Evolutionary conservation across 1,140 invertebrate species (phyloP), one percentile per base, ranked within the genome.

Genomic region (Meteorus sp.): DNA sequence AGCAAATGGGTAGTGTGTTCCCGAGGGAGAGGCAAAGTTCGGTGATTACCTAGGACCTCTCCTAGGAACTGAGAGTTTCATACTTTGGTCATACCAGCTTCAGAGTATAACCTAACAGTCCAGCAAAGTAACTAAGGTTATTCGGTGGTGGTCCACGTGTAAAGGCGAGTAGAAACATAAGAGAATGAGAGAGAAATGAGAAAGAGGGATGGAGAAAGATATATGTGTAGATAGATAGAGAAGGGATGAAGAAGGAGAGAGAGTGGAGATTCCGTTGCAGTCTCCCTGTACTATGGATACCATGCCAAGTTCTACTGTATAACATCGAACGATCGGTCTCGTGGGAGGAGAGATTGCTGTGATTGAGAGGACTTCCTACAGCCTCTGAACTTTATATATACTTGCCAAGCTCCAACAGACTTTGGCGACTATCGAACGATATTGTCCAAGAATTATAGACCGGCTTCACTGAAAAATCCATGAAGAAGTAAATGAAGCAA

Each of bases 1-100:
- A 39, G 44, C 20, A 51, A 54, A 60, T 25, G 58, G 63, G 64
- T 54, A 59, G 37, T 43, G 52, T 60, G 66, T 74, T 77, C 75
- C 76, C 69, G 67, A 69, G 76, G 75, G 76, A 80, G 66, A 66
- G 50, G 44, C 73, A 75, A 80, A 80, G 77, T 80, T 80, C 74
- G 75, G 73, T 80, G 78, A 79, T 80, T 80, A 80, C 78, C 75
- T 75, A 74, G 75, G 77, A 71, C 72, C n/a, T 79, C 77, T 78
- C 78, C 72, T 70, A 78, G 76, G 73, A 76, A 69, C 23, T 44
- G 45, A 61, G 69, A 78, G 74, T 78, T 79, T 76, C 76, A 70
- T 76, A 77, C 76, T 78, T 78, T 67, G 69, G 70, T 67, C 67
- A 68, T 71, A 61, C 66, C 62, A 64, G 70, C 70, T 72, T 73